Evolutionary conservation across 2,113 vertebrate genomes (phyloP).

Genomic region (Cervus canadensis): DNA sequence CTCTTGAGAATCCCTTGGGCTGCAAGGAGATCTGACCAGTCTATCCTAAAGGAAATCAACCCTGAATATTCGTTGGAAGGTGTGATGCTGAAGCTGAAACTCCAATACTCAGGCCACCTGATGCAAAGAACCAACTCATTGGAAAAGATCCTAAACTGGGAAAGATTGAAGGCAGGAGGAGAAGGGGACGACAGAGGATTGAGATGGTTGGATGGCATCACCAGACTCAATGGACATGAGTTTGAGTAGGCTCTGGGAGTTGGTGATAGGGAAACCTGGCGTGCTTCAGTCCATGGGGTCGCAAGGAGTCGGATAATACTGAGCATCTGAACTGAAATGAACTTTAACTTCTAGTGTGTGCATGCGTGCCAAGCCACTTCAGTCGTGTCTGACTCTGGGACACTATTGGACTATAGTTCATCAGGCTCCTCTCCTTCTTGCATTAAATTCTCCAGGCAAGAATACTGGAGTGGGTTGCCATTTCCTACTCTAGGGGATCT

Average conservation of each 20-base stretch:
- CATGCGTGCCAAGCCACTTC: not conserved
- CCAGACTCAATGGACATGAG: not conserved
- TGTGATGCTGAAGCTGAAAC: not conserved
- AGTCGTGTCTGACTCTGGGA: not conserved
- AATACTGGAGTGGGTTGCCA: not conserved
- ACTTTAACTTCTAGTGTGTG: not conserved
- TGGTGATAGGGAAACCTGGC: not conserved
- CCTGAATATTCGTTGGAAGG: not conserved
- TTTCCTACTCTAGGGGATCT: not conserved
- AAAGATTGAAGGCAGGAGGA: not conserved
- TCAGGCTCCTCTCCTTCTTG: not conserved
- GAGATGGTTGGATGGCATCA: not conserved
- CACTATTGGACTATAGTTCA: not conserved
- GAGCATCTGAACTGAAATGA: not conserved
- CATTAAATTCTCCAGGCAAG: not conserved
- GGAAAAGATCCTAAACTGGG: not conserved
- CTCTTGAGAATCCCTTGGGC: not conserved
- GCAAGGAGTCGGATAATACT: accelerated
- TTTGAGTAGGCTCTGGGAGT: not conserved
- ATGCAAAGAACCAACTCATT: not conserved
- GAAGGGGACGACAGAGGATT: not conserved
- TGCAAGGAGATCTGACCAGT: not conserved
- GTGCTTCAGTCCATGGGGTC: not conserved
- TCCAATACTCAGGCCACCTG: not conserved
- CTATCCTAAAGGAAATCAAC: not conserved